A percentile compares a stretch with the other conserved stretches of the same genome.
Conservation (phyloP, 2,797 vertebrate species). For the Danionella dracula region DNA sequence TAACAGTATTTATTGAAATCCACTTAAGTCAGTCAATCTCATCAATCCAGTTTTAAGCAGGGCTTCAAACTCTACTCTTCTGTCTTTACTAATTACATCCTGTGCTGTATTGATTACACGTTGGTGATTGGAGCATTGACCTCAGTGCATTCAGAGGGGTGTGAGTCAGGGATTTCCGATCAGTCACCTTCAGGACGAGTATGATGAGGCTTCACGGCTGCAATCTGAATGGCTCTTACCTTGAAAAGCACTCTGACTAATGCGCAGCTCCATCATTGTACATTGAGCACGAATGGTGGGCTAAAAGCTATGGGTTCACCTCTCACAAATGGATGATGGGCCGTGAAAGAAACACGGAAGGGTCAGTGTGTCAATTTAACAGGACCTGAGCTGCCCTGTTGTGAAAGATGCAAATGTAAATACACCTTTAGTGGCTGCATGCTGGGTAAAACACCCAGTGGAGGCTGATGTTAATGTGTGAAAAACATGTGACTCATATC, state of each 20-base stretch:
- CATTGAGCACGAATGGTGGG: conserved; percentile 30
- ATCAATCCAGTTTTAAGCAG: background rate
- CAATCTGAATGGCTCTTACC: conserved; percentile 38
- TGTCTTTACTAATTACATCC: conserved; percentile 15
- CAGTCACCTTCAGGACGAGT: conserved; percentile 40
- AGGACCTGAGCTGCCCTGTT: background rate
- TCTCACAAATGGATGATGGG: conserved; percentile 39
- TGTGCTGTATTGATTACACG: conserved; percentile 10
- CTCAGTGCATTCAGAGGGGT: conserved; percentile 25
- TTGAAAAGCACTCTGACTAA: conserved; percentile 51
- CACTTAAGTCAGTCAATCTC: background rate
- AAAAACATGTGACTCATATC: conserved; percentile 10
- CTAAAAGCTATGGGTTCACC: conserved; percentile 38
- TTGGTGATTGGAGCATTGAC: conserved; percentile 18
- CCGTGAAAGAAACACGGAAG: conserved; percentile 26
- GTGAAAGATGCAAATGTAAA: conserved; percentile 8
- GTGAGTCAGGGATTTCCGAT: conserved; percentile 24
- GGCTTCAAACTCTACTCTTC: background rate
- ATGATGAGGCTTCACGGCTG: conserved; percentile 21
- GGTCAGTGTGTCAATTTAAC: conserved; percentile 40
- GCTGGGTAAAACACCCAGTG: background rate
- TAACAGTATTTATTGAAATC: no score
- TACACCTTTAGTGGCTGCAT: background rate
- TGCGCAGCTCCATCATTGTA: conserved; percentile 41
- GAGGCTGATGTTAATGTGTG: background rate